Evolutionary conservation across 2,797 vertebrate genomes (phyloP), one percentile per base, ranked within the genome.

Genomic region (Ibycter americanus): DNA sequence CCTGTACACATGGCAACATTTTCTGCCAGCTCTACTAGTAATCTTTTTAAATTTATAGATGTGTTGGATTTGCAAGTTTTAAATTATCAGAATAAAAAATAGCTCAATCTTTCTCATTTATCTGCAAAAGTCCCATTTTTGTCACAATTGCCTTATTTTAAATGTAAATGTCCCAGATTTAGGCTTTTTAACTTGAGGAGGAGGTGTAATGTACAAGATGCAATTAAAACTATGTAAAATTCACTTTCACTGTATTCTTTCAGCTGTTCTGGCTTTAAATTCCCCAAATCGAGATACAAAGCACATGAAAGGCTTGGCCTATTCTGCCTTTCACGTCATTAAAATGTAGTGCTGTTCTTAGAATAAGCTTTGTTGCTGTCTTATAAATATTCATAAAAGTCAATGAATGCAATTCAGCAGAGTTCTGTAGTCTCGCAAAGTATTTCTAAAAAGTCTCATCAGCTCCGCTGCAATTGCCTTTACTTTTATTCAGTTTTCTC

Each of bases 331-430:
- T 89, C 29, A 54, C 40, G 89, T 79, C 26, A 54, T 76, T 67
- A 90, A 83, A 93, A 72, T 14, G 9, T 87, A 59, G 32, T 40
- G 44, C 71, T 89, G 16, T 80, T 91, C 78, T 83, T n/a, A 80
- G 56, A 34, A 73, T 83, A 80, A 73, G 52, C 89, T 87, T 93
- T 96, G 59, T 47, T 94, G 47, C 74, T 73, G 6, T 44, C 66
- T 91, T 59, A 67, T 92, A 93, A 93, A 89, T 89, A 89, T 84
- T 93, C 73, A 82, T 79, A 72, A 12, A 90, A 92, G 61, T 40
- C 67, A 88, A 11, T 12, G 21, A 79, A 87, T 47, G 61, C 68
- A 81, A 68, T 68, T 92, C 76, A 83, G 29, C 23, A n/a, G 56
- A 55, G 49, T 90, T 90, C 61, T 88, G 40, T 51, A 80, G 76